Conservation (phyloP, 2,797 vertebrate species). For the Buphagus erythrorhynchus region DNA sequence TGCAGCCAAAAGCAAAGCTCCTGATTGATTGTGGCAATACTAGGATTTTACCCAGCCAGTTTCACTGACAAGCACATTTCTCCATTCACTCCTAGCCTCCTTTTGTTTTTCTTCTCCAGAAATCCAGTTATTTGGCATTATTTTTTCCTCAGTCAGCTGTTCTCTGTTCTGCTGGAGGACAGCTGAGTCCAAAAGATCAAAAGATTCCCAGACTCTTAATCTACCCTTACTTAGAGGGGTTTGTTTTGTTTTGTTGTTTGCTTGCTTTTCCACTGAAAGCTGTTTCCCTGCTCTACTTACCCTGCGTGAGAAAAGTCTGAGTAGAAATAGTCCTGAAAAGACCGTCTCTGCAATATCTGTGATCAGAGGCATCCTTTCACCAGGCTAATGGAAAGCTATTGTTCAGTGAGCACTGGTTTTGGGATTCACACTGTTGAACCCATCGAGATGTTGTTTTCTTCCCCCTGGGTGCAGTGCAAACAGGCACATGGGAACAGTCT, state of each 20-base stretch:
- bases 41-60: not conserved
- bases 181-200: slow-evolving; percentile 30
- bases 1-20: not conserved
- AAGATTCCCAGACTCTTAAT: slow-evolving; percentile 48
- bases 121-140: slow-evolving; percentile 31
- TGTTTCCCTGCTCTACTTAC: slow-evolving; percentile 47
- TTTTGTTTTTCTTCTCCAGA: not conserved
- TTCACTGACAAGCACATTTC: not conserved
- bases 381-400: not conserved
- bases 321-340: slow-evolving; percentile 14
- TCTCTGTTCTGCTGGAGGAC: not conserved
- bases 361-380: not conserved
- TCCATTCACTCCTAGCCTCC: not conserved
- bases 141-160: slow-evolving; percentile 28
- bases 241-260: slow-evolving; percentile 45
- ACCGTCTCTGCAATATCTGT: not conserved
- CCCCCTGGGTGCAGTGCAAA: not conserved
- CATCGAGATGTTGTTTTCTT: not conserved
- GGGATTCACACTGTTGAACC: not conserved
- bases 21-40: not conserved
- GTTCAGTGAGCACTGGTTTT: not conserved
- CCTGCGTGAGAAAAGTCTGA: slow-evolving; percentile 38
- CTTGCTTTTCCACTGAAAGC: slow-evolving; percentile 44
- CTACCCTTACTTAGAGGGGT: not conserved
- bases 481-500: not conserved